Evolutionary conservation across 2,888 invertebrate genomes (phyloP).

Genomic region (Hanleya hanleyi): DNA sequence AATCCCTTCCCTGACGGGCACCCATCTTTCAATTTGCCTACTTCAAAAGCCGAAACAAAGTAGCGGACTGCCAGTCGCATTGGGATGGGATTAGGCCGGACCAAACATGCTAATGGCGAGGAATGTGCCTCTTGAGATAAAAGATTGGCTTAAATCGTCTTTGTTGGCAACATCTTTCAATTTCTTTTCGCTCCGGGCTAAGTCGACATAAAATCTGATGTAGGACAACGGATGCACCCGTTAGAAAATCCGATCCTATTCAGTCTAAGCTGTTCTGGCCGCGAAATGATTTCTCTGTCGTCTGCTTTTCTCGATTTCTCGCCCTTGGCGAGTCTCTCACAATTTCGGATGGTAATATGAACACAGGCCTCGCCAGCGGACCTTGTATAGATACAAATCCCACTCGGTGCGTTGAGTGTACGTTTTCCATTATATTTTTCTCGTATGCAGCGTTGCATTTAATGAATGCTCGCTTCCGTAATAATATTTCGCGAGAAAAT

Average conservation of each 20-base stretch:
- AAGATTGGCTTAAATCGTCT: constrained; percentile 10
- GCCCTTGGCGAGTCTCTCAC: too few species aligned
- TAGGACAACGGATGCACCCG: not conserved
- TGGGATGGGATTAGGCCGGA: not conserved
- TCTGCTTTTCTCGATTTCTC: not conserved
- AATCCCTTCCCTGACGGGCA: constrained; percentile 1
- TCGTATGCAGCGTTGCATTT: too few species aligned
- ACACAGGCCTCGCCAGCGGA: too few species aligned
- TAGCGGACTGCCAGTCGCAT: not conserved
- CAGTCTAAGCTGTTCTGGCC: not conserved
- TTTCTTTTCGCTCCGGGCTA: not conserved
- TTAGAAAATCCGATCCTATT: constrained; percentile 4
- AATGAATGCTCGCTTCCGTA: too few species aligned
- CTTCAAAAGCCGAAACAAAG: constrained; percentile 4
- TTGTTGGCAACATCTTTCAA: constrained; percentile 9
- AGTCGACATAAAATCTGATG: not conserved
- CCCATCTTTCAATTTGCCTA: constrained; percentile 1
- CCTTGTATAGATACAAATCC: too few species aligned
- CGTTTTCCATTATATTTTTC: too few species aligned
- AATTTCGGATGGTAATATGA: too few species aligned
- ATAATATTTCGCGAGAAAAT: too few species aligned
- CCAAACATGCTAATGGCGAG: not conserved
- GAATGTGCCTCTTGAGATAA: constrained; percentile 9
- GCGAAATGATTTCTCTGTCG: not conserved
- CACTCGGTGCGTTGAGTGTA: too few species aligned